phyloP scores from a whole-genome alignment of 2,888 invertebrate genomes.

The Apamea anceps region DNA sequence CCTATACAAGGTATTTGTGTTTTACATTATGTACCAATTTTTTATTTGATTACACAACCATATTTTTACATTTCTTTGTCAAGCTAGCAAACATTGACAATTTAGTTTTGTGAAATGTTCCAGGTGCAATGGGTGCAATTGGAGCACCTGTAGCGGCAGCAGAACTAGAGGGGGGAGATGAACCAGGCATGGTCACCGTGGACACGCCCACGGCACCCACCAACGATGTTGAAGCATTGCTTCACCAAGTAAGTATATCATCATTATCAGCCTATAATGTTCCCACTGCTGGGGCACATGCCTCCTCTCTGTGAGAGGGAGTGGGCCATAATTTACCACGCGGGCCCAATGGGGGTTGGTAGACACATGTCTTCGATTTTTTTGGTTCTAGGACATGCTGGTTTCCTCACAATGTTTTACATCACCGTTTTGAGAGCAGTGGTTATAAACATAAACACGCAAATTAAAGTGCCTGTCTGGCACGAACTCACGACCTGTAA shows the following conservation, averaged over 20 bases:
- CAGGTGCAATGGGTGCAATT: conserved; percentile 83
- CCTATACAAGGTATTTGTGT: conserved; percentile 83
- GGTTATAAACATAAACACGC: neutral
- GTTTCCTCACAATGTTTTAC: neutral
- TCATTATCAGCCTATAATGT: neutral
- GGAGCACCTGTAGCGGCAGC: conserved; percentile 91
- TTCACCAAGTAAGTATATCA: conserved; percentile 90
- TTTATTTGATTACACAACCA: too few relatives aligned
- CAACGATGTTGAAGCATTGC: conserved; percentile 92
- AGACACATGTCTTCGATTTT: neutral
- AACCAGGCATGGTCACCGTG: conserved; percentile 94
- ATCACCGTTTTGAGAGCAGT: neutral
- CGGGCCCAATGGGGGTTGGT: too few relatives aligned
- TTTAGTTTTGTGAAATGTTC: conserved; percentile 7
- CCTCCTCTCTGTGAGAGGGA: neutral
- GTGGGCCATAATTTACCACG: neutral
- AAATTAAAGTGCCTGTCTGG: neutral
- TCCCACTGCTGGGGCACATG: neutral
- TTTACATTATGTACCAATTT: neutral
- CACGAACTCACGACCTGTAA: too few relatives aligned
- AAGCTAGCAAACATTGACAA: neutral
- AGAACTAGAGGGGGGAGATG: conserved; percentile 95
- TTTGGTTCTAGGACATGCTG: neutral
- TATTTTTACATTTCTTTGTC: neutral
- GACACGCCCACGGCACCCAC: conserved; percentile 94